These are phyloP conservation scores for Brachypodius melanocephalos DNA, from an alignment of 2,113 vertebrate species.

Conservation along the genomic window DNA sequence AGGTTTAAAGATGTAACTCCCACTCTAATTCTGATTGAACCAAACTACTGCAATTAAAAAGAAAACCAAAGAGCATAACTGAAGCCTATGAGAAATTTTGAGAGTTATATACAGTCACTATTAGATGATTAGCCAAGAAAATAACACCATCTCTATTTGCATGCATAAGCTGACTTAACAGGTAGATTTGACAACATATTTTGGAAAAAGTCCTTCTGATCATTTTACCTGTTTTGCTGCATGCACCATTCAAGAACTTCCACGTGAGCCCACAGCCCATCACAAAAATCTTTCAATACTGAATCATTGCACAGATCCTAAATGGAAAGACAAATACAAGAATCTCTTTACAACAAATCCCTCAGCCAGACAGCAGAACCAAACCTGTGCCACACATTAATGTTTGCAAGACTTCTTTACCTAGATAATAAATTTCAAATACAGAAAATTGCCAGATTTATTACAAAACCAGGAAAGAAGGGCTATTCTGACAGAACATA, in stretches of 20 bases:
- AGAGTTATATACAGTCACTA: not conserved
- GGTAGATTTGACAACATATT: not conserved
- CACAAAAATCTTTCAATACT: constrained; percentile 86
- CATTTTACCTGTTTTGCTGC: constrained; percentile 80
- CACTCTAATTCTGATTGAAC: not conserved
- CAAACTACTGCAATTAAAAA: not conserved
- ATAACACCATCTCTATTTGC: not conserved
- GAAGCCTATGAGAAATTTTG: rapidly evolving
- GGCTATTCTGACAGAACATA: not conserved
- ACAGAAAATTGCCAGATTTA: not conserved
- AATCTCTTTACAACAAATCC: not conserved
- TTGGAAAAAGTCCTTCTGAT: not conserved
- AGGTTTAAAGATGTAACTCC: not conserved
- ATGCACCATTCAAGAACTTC: constrained; percentile 91
- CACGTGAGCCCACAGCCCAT: constrained; percentile 84
- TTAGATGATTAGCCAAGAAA: not conserved
- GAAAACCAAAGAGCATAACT: not conserved
- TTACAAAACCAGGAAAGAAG: not conserved
- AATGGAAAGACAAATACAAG: not conserved
- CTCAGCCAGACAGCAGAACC: not conserved
- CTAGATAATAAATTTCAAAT: not conserved
- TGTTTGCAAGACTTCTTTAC: not conserved
- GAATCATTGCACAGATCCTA: constrained; percentile 77
- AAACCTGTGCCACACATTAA: not conserved
- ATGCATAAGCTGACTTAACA: not conserved